These are phyloP conservation scores for Harpagoxenus sublaevis DNA, from an alignment of 2,888 invertebrate species.

Conservation along the genomic window DNA sequence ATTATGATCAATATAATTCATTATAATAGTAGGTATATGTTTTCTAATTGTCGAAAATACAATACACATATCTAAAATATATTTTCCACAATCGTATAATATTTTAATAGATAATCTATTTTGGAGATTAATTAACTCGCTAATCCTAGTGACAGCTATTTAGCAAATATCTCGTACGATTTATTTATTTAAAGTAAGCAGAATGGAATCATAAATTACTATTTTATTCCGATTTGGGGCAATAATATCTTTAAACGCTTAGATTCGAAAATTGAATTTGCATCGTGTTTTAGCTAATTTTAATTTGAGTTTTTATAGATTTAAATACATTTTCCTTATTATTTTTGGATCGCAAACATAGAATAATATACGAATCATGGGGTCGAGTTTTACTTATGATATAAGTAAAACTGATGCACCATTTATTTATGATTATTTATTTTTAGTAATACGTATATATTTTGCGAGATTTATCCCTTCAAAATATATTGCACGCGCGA, in stretches of 20 bases:
- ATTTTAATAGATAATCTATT: neutral
- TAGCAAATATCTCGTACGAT: neutral
- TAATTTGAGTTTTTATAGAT: neutral
- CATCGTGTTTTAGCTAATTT: neutral
- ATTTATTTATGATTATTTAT: neutral
- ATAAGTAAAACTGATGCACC: neutral
- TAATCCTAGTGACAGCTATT: neutral
- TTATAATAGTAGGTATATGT: conserved; percentile 13
- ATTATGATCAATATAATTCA: conserved; percentile 1
- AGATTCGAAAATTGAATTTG: neutral
- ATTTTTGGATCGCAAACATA: neutral
- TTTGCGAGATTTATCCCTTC: neutral
- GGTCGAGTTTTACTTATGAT: neutral
- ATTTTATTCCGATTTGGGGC: neutral
- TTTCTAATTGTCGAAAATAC: neutral
- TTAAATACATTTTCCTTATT: neutral
- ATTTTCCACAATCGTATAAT: neutral
- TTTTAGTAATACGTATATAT: neutral
- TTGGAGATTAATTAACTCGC: neutral
- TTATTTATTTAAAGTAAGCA: conserved; percentile 1
- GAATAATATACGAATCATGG: neutral
- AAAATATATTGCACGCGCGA: neutral
- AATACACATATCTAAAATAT: neutral
- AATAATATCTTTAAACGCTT: neutral
- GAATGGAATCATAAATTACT: neutral